Base-by-base conservation (phyloP, 2,797 vertebrate species). In the Momotus momota region DNA sequence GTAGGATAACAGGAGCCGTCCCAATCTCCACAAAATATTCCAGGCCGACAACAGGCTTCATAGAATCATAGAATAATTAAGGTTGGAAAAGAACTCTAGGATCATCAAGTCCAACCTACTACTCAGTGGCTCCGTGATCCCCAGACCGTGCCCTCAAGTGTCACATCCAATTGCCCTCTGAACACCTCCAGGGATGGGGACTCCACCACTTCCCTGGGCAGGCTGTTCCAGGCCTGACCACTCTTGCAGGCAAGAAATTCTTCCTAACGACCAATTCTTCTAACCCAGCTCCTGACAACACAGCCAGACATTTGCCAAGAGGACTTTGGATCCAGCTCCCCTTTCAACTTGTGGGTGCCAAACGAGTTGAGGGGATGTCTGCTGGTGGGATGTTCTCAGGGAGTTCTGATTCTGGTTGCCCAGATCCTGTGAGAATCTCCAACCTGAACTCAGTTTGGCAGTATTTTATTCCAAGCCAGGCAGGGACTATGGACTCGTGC, bases 401-500 rank as follows among this genome's bases (percentile, higher is more conserved):
- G 19, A 33, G 2, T 38, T 46, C 6, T 49, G 14, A 18, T 29
- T 33, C 40, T 5, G 31, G 69, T 3, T 38, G 29, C 15, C 40
- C 17, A 27, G 45, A 52, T 9, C 29, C 54, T 35, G 21, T 2
- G 46, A 52, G 72, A 57, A 40, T 11, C 11, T 66, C 48, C 38
- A 49, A 21, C 2, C 43, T 11, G 0, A 54, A 19, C 6, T 15
- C 4, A 6, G 19, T 25, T 25, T 0, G 3, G 46, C 61, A 75
- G 58, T n/a, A 25, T 22, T 48, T 12, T 3, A 16, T 54, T 33
- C 58, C 71, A 66, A 66, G 40, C 27, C 70, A 57, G 43, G 14
- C 33, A 40, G 18, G 45, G 29, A 11, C 35, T 29, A 3, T 0
- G 1, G 35, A 14, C 6, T 65, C 0, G 0, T 13, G 40, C 15